A percentile compares a stretch with the other conserved stretches of the same genome.
Conservation (phyloP, 2,888 invertebrate species). For the Chrysolina oricalcia region DNA sequence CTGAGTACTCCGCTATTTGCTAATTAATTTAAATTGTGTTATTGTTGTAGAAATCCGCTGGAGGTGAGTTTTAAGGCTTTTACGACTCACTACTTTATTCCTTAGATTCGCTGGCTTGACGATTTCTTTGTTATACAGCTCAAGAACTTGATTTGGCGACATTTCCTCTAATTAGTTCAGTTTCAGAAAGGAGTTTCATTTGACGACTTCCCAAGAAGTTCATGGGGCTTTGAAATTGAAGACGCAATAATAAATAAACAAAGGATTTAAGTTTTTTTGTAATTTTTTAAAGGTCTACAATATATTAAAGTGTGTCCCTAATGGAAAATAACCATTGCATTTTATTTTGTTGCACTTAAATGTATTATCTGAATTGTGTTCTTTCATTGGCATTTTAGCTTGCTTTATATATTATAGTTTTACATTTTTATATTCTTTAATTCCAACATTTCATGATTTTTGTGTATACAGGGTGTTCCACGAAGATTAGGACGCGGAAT, state of each 20-base stretch:
- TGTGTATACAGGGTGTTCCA: too few species aligned
- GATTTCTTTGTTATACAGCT: background rate
- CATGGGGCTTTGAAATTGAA: background rate
- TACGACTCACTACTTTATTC: constrained; percentile 9
- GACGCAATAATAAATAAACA: background rate
- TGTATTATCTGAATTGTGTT: too few species aligned
- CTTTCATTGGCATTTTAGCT: too few species aligned
- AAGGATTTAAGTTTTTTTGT: background rate
- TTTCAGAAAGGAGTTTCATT: background rate
- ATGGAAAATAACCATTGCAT: too few species aligned
- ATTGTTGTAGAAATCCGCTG: constrained; percentile 47
- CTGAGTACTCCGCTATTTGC: constrained; percentile 44
- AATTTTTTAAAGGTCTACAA: too few species aligned
- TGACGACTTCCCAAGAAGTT: background rate
- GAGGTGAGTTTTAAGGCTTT: constrained; percentile 42
- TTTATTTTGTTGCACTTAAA: too few species aligned
- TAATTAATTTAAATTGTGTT: constrained; percentile 51
- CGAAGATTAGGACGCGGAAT: too few species aligned
- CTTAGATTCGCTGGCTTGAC: background rate
- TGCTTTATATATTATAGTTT: too few species aligned
- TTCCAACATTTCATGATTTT: too few species aligned
- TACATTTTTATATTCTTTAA: too few species aligned
- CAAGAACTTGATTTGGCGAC: background rate
- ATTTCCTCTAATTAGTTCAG: constrained; percentile 10
- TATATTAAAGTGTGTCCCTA: too few species aligned